phyloP scores from a whole-genome alignment of 2,113 vertebrate species.

The Osmerus eperlanus region DNA sequence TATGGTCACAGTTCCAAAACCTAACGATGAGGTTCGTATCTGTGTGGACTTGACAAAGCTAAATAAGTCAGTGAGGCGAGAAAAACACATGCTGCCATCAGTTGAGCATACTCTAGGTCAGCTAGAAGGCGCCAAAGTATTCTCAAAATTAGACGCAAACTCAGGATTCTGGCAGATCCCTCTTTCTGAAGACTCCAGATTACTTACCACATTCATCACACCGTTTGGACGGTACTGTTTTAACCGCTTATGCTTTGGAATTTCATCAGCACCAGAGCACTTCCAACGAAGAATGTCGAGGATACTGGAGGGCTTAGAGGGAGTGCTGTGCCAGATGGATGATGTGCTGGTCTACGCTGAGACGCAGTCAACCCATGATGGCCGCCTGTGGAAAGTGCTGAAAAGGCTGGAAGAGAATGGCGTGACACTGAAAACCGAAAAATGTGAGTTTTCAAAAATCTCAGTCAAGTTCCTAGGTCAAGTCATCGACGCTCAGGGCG shows the following conservation, averaged over 20 bases:
- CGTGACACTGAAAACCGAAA: constrained; percentile 8
- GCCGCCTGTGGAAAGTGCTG: not conserved
- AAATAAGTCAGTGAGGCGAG: constrained; percentile 13
- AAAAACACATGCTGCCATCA: constrained; percentile 16
- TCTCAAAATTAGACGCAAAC: constrained; percentile 19
- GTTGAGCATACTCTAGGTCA: constrained; percentile 21
- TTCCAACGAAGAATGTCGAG: constrained; percentile 16
- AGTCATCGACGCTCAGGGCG: constrained; percentile 2
- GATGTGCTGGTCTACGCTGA: constrained; percentile 14
- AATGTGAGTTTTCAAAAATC: constrained; percentile 15
- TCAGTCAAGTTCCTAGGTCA: constrained; percentile 9
- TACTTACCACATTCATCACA: constrained; percentile 24
- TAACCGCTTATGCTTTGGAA: constrained; percentile 23
- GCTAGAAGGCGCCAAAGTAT: constrained; percentile 13
- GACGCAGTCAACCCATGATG: not conserved
- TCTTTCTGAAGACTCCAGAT: not conserved
- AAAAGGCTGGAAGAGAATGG: not conserved
- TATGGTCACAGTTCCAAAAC: constrained; percentile 17
- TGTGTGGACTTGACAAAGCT: constrained; percentile 24
- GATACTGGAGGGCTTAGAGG: constrained; percentile 5
- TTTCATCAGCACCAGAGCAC: constrained; percentile 22
- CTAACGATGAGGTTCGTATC: not conserved
- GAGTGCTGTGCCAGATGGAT: constrained; percentile 14
- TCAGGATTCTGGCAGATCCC: constrained; percentile 29
- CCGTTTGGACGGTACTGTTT: constrained; percentile 26